Conservation (phyloP, 2,888 invertebrate genomes). For the Cephonodes hylas region DNA sequence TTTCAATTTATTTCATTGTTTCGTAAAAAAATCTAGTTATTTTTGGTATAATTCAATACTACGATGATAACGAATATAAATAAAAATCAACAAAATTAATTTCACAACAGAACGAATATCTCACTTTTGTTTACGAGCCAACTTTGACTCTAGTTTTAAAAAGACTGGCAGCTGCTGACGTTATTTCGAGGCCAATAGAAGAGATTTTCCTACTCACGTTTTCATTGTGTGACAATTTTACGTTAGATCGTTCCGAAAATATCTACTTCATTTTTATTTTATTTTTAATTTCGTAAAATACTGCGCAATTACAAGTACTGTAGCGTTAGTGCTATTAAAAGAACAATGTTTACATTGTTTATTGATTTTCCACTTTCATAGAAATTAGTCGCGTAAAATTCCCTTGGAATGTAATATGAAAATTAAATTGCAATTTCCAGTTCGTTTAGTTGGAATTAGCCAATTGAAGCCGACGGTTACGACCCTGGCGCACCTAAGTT, state of each 20-base stretch:
- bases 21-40: too few relatives aligned
- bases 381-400: not conserved
- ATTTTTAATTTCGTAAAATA: not conserved
- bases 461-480: not conserved
- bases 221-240: constrained; percentile 20
- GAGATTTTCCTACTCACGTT: not conserved
- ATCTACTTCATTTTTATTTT: not conserved
- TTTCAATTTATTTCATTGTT: too few relatives aligned
- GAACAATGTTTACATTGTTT: not conserved
- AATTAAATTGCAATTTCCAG: not conserved
- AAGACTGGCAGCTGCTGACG: not conserved
- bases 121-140: constrained; percentile 4
- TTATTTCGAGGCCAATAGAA: constrained; percentile 2
- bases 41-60: too few relatives aligned
- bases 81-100: not conserved
- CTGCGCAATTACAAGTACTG: not conserved
- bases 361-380: not conserved
- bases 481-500: not conserved
- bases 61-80: not conserved
- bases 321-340: not conserved
- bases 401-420: not conserved
- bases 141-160: not conserved
- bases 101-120: not conserved
- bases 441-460: not conserved
- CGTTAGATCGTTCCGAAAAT: not conserved